Percentiles rank a stretch among this genome's conserved stretches.
Conservation (phyloP, 2,888 invertebrate genomes). For the Gastracanthus pulcherrimus region DNA sequence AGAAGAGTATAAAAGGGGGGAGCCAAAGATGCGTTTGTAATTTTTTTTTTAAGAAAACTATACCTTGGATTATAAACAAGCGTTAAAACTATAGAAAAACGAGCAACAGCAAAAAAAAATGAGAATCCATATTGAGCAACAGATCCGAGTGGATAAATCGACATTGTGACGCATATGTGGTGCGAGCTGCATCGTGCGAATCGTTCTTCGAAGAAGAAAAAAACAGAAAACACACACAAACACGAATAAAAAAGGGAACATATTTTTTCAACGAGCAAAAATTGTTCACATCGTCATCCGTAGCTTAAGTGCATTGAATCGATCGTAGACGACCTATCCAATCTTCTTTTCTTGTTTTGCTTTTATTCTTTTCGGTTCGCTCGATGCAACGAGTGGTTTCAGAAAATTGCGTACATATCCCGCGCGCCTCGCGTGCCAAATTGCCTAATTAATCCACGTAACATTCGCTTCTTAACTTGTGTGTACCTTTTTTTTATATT, state of each 20-base stretch:
- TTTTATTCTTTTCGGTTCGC: conserved; percentile 34
- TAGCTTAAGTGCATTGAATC: conserved; percentile 34
- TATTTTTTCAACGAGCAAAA: conserved; percentile 51
- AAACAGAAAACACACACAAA: no score
- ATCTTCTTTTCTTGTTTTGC: conserved; percentile 10
- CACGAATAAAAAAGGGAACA: conserved; percentile 38
- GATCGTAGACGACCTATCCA: conserved; percentile 16
- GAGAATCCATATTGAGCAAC: conserved; percentile 40
- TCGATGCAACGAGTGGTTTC: conserved; percentile 50
- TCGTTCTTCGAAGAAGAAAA: conserved; percentile 46
- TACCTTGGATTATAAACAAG: conserved; percentile 63
- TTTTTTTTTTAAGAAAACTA: conserved; percentile 69
- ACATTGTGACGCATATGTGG: conserved; percentile 46
- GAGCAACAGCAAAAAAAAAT: conserved; percentile 40
- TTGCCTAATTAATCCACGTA: conserved; percentile 22
- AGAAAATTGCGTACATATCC: conserved; percentile 25
- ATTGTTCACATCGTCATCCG: conserved; percentile 29
- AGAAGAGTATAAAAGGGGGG: conserved; percentile 65
- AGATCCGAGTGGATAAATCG: conserved; percentile 54
- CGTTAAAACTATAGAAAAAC: conserved; percentile 50
- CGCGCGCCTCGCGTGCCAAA: conserved; percentile 23
- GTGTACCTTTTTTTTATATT: conserved; percentile 26
- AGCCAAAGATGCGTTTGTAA: conserved; percentile 77
- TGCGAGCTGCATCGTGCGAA: conserved; percentile 49
- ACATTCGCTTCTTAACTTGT: conserved; percentile 33